These are phyloP conservation scores for Mercenaria mercenaria DNA, from an alignment of 1,140 invertebrate genomes.

Conservation along the genomic window DNA sequence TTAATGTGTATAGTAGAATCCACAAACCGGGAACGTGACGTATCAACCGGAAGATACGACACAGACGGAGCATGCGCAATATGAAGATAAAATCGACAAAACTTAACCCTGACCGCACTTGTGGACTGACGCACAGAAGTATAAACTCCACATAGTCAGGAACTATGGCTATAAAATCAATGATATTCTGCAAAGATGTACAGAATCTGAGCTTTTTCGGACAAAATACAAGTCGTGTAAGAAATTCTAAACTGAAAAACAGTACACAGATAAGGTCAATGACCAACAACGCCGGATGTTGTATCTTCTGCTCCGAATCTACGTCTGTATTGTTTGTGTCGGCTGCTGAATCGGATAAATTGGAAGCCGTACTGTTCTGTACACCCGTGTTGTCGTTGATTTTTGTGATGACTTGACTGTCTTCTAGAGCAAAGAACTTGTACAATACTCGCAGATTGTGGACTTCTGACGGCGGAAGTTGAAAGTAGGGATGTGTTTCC, in stretches of 20 bases:
- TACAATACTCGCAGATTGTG: conserved; percentile 74
- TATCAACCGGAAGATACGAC: conserved; percentile 99
- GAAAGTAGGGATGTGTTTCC: conserved; percentile 81
- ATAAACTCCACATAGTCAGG: conserved; percentile 82
- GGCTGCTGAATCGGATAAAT: neutral
- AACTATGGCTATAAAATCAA: conserved; percentile 82
- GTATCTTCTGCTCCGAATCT: conserved; percentile 42
- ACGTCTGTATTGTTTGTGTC: neutral
- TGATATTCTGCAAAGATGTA: conserved; percentile 82
- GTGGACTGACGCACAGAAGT: conserved; percentile 75
- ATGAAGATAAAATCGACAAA: conserved; percentile 88
- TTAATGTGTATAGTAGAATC: conserved; percentile 98
- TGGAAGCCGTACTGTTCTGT: neutral
- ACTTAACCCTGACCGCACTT: conserved; percentile 70
- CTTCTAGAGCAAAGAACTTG: conserved; percentile 76
- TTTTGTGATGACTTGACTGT: conserved; percentile 48
- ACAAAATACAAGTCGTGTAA: conserved; percentile 80
- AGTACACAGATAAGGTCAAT: conserved; percentile 82
- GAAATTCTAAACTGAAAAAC: conserved; percentile 84
- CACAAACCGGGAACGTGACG: conserved; percentile 99
- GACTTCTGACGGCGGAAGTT: conserved; percentile 69
- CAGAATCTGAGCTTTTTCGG: conserved; percentile 82
- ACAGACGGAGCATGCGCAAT: conserved; percentile 99
- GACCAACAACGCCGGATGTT: conserved; percentile 80
- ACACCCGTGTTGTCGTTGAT: neutral